Evolutionary conservation across 2,888 invertebrate genomes (phyloP), one percentile per base, ranked within the genome.

Genomic region (Spodoptera picta): DNA sequence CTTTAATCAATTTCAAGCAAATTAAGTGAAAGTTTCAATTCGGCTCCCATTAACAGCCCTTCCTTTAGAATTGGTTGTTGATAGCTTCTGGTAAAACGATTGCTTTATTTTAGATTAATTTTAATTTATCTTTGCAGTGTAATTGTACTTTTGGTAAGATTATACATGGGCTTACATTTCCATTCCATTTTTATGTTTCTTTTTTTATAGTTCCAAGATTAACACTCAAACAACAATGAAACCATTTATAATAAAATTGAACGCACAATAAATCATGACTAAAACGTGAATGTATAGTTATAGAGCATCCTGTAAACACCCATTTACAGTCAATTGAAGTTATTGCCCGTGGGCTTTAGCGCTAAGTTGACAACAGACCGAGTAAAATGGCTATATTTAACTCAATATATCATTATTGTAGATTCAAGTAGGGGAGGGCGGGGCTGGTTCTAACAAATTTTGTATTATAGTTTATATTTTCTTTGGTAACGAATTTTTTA

Each of bases 11-110:
- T 89, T 89, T 83, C 84, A 79, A 84, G 83, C 73, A 84, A 89
- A 88, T 83, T 85, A 86, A 87, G 86, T 87, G 82, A 90, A 89
- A 90, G 86, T 88, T 90, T 87, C 88, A 87, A 88, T 90, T 90
- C 82, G 77, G 83, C 60, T 69, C 73, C 83, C 83, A 86, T 90
- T 89, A 83, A 77, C 75, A 81, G 42, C 60, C 61, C 48, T 82
- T 83, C 74, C 78, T 76, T 77, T 74, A 63, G 59, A 75, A 76
- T 69, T 67, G 58, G 60, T 63, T 65, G 71, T 78, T 80, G 71
- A 70, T 70, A 56, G 54, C 75, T 68, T 77, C 75, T 68, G 77
- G 69, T 73, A 75, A 81, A 77, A 68, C 60, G 65, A 52, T 75
- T 71, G 69, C 68, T 81, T 78, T 59, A 77, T 65, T 61, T 44